phyloP scores from a whole-genome alignment of 2,113 vertebrate species.

The Gymnocephalus cernua region DNA sequence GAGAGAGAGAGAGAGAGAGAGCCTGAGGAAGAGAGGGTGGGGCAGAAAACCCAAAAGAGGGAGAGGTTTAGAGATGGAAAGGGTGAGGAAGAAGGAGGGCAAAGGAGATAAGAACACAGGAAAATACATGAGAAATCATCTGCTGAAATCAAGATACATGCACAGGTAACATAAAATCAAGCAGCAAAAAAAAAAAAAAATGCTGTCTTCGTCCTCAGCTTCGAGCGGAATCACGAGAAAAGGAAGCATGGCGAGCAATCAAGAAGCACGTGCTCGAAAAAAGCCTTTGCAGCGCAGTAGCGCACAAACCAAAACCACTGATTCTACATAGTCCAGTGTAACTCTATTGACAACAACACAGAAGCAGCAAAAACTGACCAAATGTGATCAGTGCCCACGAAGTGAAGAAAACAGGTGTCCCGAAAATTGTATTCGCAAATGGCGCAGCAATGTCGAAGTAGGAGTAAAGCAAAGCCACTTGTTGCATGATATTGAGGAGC shows the following conservation, averaged over 20 bases:
- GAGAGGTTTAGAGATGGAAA: constrained; percentile 69
- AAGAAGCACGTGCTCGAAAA: constrained; percentile 50
- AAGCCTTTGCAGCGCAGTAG: constrained; percentile 11
- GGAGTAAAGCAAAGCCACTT: constrained; percentile 75
- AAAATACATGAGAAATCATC: constrained; percentile 60
- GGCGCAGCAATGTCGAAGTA: constrained; percentile 43
- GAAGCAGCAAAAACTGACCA: constrained; percentile 22
- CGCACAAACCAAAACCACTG: constrained; percentile 25
- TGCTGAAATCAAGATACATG: constrained; percentile 52
- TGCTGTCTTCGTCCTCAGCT: constrained; percentile 61
- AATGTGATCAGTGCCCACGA: neutral
- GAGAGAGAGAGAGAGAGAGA: constrained; percentile 58
- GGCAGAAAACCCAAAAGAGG: constrained; percentile 68
- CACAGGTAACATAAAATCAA: constrained; percentile 41
- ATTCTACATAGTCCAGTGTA: constrained; percentile 40
- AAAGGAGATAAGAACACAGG: constrained; percentile 60
- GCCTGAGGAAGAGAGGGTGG: constrained; percentile 69
- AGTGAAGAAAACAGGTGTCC: constrained; percentile 12
- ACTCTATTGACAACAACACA: constrained; percentile 26
- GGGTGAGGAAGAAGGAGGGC: constrained; percentile 65
- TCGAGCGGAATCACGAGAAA: constrained; percentile 31
- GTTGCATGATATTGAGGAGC: constrained; percentile 75
- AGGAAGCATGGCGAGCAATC: constrained; percentile 52
- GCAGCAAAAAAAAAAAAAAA: constrained; percentile 44
- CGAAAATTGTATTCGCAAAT: constrained; percentile 54